These are phyloP conservation scores for Lophius piscatorius DNA, from an alignment of 2,113 vertebrate genomes.

Conservation along the genomic window DNA sequence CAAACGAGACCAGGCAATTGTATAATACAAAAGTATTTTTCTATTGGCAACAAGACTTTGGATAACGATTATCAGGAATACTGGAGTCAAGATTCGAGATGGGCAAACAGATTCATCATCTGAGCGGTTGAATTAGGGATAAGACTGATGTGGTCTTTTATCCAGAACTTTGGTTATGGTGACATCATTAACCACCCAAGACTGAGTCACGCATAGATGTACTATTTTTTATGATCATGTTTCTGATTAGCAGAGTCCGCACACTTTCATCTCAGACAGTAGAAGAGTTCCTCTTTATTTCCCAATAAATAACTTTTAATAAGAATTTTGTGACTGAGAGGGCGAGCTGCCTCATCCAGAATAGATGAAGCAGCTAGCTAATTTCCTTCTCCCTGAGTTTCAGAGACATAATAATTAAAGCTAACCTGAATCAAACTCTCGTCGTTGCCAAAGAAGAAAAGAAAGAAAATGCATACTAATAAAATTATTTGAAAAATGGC, in stretches of 20 bases:
- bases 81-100: no score
- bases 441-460: background rate
- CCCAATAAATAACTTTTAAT: constrained; percentile 37
- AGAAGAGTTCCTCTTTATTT: constrained; percentile 22
- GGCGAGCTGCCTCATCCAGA: no score
- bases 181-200: constrained; percentile 7
- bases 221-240: constrained; percentile 45
- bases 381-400: no score
- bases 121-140: no score
- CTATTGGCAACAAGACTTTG: no score
- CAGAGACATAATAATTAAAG: no score
- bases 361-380: no score
- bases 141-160: constrained; percentile 2
- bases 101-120: no score
- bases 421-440: no score
- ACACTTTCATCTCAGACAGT: constrained; percentile 16
- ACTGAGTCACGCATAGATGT: constrained; percentile 21
- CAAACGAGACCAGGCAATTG: no score
- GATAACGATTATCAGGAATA: no score
- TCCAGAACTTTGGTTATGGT: background rate
- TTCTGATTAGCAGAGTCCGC: constrained; percentile 15
- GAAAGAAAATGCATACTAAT: background rate
- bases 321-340: constrained; percentile 24
- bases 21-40: no score
- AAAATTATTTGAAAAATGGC: constrained; percentile 1